Evolutionary conservation across 2,797 vertebrate species (phyloP).

Genomic region (Meriones psammophilus): DNA sequence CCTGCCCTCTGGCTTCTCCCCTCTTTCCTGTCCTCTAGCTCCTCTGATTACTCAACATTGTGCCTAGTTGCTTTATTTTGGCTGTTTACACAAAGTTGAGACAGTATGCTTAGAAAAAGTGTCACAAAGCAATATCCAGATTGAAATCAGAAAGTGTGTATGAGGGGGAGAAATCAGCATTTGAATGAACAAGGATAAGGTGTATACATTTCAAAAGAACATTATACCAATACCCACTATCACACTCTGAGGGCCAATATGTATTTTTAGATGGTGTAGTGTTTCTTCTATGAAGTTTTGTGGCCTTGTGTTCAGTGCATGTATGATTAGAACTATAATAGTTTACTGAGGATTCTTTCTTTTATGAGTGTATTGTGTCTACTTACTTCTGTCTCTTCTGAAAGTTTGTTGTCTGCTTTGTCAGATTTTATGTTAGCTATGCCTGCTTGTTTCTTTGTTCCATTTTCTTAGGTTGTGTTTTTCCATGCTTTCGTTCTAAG

Average conservation of each 20-base stretch:
- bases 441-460: background rate
- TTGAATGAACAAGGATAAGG: too few species aligned
- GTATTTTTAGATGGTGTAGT: background rate
- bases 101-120: too few species aligned
- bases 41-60: too few species aligned
- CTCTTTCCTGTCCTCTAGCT: too few species aligned
- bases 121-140: too few species aligned
- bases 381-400: background rate
- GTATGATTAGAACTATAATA: background rate
- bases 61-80: too few species aligned
- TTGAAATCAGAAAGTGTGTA: too few species aligned
- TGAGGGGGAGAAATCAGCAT: too few species aligned
- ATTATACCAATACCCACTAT: too few species aligned
- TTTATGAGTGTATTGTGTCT: background rate
- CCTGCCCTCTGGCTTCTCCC: too few species aligned
- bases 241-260: background rate
- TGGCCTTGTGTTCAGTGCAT: background rate
- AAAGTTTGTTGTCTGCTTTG: background rate
- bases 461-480: background rate
- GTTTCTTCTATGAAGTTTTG: background rate
- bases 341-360: background rate
- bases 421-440: background rate
- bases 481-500: background rate
- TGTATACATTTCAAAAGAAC: too few species aligned
- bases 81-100: too few species aligned